These are phyloP conservation scores for Eulithis testata DNA, from an alignment of 2,888 invertebrate species.

Conservation along the genomic window DNA sequence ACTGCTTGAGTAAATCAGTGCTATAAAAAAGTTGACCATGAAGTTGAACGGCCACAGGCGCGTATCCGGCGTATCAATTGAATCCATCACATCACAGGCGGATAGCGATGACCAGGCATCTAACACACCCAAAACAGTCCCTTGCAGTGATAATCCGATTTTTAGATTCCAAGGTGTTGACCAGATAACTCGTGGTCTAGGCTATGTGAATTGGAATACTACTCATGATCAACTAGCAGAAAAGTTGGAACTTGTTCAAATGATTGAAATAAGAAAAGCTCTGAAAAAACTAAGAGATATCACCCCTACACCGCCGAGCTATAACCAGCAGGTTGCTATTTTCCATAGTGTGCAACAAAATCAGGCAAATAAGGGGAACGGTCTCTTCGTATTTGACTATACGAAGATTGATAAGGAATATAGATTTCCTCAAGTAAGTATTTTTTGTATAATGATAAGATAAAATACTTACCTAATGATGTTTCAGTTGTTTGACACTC, in stretches of 20 bases:
- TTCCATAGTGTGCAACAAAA: not conserved
- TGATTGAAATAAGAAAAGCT: not conserved
- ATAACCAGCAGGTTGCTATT: not conserved
- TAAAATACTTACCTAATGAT: no score
- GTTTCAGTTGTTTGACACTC: no score
- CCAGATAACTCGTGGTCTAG: not conserved
- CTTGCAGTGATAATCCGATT: not conserved
- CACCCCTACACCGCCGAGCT: not conserved
- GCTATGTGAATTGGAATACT: constrained; percentile 17
- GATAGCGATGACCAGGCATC: no score
- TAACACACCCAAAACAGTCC: not conserved
- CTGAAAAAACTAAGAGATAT: not conserved
- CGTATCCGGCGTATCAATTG: not conserved
- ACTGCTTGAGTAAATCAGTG: constrained; percentile 2
- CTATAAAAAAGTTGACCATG: constrained; percentile 13
- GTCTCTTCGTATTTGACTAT: not conserved
- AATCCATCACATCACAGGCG: not conserved
- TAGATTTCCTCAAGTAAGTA: constrained; percentile 16
- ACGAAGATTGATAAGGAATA: not conserved
- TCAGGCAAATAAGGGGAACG: not conserved
- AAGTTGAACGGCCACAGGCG: not conserved
- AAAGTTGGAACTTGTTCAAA: not conserved
- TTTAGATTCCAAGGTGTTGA: not conserved
- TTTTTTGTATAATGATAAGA: no score
- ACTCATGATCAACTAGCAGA: constrained; percentile 2